Conservation (phyloP, 2,888 invertebrate species). For the Pedicia rivosa region DNA sequence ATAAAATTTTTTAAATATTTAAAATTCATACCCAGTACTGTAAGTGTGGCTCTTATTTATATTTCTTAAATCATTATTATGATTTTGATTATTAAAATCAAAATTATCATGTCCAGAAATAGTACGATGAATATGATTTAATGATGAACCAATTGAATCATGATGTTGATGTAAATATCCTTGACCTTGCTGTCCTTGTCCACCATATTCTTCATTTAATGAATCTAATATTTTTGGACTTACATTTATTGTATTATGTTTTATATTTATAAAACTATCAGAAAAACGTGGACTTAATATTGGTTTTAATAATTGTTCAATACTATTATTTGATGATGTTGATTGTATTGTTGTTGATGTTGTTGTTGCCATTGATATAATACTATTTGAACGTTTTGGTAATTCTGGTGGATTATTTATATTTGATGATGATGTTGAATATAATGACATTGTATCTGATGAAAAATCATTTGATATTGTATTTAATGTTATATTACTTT, state of each 20-base stretch:
- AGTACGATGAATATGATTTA: too few species aligned
- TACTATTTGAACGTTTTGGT: slow-evolving; percentile 16
- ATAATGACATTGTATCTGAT: slow-evolving; percentile 9
- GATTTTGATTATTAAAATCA: slow-evolving; percentile 1
- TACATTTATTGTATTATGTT: slow-evolving; percentile 5
- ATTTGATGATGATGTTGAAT: slow-evolving; percentile 6
- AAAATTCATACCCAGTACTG: too few species aligned
- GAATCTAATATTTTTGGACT: slow-evolving; percentile 10
- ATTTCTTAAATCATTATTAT: not conserved
- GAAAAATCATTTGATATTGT: slow-evolving; percentile 7
- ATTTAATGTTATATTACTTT: slow-evolving; percentile 11
- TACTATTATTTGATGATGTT: slow-evolving; percentile 5
- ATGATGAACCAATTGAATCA: too few species aligned
- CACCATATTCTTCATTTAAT: slow-evolving; percentile 7
- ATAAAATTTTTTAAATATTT: too few species aligned
- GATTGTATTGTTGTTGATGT: slow-evolving; percentile 18
- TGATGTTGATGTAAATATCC: too few species aligned
- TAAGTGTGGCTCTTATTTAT: too few species aligned
- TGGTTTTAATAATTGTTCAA: slow-evolving; percentile 4
- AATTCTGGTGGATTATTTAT: slow-evolving; percentile 13
- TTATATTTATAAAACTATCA: not conserved
- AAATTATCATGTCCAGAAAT: not conserved
- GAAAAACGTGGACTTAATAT: slow-evolving; percentile 7
- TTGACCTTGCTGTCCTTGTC: not conserved
- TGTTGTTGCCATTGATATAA: slow-evolving; percentile 15